Conservation (phyloP, 2,888 invertebrate genomes). For the Tachina fera region DNA sequence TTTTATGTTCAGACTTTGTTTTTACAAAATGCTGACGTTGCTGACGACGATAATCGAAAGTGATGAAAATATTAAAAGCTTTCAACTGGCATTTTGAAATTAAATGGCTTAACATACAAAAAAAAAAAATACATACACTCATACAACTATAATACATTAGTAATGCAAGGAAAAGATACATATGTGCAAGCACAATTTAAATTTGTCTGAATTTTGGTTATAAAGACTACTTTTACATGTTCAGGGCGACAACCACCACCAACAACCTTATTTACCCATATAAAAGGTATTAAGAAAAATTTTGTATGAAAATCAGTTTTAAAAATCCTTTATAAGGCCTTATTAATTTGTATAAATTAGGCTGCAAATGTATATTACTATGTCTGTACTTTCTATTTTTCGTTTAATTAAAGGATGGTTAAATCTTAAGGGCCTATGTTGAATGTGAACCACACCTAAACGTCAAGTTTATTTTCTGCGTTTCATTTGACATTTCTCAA, state of each 20-base stretch:
- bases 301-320: not conserved
- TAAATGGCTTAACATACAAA: conserved; percentile 6
- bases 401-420: no score
- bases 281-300: no score
- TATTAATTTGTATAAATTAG: no score
- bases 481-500: no score
- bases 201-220: not conserved
- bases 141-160: not conserved
- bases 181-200: no score
- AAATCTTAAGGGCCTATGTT: no score
- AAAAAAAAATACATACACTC: not conserved
- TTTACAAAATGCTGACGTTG: conserved; percentile 20
- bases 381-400: no score
- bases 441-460: no score
- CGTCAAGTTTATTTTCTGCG: no score
- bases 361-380: no score
- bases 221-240: not conserved
- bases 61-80: conserved; percentile 71
- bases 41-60: conserved; percentile 69
- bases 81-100: conserved; percentile 65
- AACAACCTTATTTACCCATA: no score
- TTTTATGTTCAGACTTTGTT: conserved; percentile 45
- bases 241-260: no score
- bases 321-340: not conserved
- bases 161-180: not conserved